Evolutionary conservation across 2,113 vertebrate genomes (phyloP), one percentile per base, ranked within the genome.

Genomic region (Psittacara wagleri): DNA sequence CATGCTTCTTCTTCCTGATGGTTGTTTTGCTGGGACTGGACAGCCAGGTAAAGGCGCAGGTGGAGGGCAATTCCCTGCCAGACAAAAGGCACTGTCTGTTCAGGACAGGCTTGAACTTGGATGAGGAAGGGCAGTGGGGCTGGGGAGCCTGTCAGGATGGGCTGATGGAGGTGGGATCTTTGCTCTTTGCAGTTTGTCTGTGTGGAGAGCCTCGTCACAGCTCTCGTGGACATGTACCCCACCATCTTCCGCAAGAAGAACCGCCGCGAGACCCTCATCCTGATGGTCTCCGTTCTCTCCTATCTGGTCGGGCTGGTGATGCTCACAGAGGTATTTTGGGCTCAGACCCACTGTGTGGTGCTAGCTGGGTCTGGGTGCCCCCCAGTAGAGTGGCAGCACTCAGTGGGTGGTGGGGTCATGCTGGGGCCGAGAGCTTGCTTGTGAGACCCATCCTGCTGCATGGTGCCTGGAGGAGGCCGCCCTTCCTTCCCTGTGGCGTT

Each of bases 1-100:
- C 99, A 5, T 99, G 98, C 95, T 99, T 97, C 92, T 99, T 99
- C 98, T 99, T 99, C 97, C 97, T 99, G 97, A 99, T 99, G 99
- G 98, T 99, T 20, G 98, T 99, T 59, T 98, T 99, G 86, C 98
- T 99, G 94, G 99, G 99, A 80, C 97, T 99, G 85, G 99, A 99
- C 95, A 99, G 99, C 92, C 99, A 99, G 98, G 99, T 99, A 98
- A 96, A 77, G 43, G 63, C 1, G 6, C 41, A 64, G 70, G 24
- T 39, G 33, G 33, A 72, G 44, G 68, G 77, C 0, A 1, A 28
- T 80, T 59, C 35, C 29, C 39, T 73, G 62, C 33, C n/a, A 59
- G 35, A 59, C 9, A 74, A 72, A 66, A 86, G 20, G 35, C 29
- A 27, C n/a, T 0, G 2, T 35, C 37, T 59, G 24, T 82, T 63